Percentiles rank a stretch among this genome's conserved stretches.
Evolutionary conservation across 2,888 invertebrate genomes (phyloP).

Genomic region (Scaptomyza parva): DNA sequence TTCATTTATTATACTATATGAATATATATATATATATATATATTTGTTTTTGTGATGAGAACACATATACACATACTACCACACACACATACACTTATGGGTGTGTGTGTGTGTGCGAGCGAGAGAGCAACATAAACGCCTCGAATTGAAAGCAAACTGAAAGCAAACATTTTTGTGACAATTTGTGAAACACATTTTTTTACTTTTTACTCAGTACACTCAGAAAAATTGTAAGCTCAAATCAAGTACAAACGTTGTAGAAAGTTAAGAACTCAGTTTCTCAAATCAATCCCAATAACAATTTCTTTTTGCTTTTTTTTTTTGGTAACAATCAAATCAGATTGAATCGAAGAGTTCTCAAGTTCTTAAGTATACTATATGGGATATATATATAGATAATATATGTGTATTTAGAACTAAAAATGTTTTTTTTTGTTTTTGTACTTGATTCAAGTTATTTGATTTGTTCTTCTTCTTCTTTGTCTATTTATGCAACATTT

Average conservation of each 20-base stretch:
- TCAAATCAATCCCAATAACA: not conserved
- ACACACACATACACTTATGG: constrained; percentile 1
- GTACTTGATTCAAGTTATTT: not conserved
- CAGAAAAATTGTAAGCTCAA: not conserved
- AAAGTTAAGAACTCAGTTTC: not conserved
- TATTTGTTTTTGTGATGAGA: too few relatives aligned
- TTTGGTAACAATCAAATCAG: not conserved
- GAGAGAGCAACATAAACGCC: constrained; percentile 35
- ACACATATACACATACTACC: constrained; percentile 6
- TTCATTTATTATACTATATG: too few relatives aligned
- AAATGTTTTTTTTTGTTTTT: too few relatives aligned
- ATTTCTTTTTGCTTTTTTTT: too few relatives aligned
- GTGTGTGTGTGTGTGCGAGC: not conserved
- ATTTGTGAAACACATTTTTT: not conserved
- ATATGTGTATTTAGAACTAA: too few relatives aligned
- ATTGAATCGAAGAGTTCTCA: constrained; percentile 1
- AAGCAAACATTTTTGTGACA: too few relatives aligned
- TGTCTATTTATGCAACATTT: not conserved
- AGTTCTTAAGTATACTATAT: too few relatives aligned
- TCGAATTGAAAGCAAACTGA: constrained; percentile 9
- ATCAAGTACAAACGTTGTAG: not conserved
- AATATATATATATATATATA: too few relatives aligned
- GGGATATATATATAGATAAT: too few relatives aligned
- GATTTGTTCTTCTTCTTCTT: too few relatives aligned
- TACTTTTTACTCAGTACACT: too few relatives aligned